A percentile compares a stretch with the other conserved stretches of the same genome.
Evolutionary conservation across 2,113 vertebrate species (phyloP).

Genomic region (Aramus guarauna): DNA sequence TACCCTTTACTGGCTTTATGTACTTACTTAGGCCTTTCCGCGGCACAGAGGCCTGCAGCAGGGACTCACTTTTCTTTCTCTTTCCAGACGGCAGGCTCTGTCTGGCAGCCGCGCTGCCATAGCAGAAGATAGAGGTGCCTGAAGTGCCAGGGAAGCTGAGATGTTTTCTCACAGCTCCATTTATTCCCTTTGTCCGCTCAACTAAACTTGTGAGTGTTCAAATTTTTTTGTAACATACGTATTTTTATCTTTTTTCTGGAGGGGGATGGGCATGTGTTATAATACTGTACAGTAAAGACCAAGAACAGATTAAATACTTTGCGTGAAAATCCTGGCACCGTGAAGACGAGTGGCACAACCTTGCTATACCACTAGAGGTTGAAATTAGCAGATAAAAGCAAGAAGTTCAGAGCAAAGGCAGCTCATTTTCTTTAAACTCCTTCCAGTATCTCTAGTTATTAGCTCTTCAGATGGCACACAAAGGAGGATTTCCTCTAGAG

Average conservation of each 20-base stretch:
- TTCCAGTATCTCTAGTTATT: not conserved
- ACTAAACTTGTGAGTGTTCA: not conserved
- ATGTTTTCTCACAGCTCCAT: not conserved
- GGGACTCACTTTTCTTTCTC: too few species aligned
- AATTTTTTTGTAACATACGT: not conserved
- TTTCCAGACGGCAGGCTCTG: not conserved
- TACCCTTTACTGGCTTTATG: not conserved
- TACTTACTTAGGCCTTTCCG: not conserved
- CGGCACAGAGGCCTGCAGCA: not conserved
- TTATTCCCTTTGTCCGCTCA: not conserved
- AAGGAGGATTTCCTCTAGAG: not conserved
- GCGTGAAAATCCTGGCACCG: not conserved
- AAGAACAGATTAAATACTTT: not conserved
- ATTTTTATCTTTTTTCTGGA: rapidly evolving
- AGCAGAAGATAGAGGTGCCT: not conserved
- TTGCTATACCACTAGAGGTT: not conserved
- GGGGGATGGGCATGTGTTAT: not conserved
- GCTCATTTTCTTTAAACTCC: not conserved
- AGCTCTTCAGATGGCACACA: not conserved
- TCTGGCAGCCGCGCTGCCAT: not conserved
- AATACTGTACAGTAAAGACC: not conserved
- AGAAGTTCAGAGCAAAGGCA: slow-evolving; percentile 25
- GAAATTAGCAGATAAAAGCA: slow-evolving; percentile 4
- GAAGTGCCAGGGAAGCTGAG: not conserved
- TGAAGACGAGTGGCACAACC: not conserved